Percentiles rank a stretch among this genome's conserved stretches.
Evolutionary conservation across 2,797 vertebrate genomes (phyloP).

Genomic region (Miichthys miiuy): DNA sequence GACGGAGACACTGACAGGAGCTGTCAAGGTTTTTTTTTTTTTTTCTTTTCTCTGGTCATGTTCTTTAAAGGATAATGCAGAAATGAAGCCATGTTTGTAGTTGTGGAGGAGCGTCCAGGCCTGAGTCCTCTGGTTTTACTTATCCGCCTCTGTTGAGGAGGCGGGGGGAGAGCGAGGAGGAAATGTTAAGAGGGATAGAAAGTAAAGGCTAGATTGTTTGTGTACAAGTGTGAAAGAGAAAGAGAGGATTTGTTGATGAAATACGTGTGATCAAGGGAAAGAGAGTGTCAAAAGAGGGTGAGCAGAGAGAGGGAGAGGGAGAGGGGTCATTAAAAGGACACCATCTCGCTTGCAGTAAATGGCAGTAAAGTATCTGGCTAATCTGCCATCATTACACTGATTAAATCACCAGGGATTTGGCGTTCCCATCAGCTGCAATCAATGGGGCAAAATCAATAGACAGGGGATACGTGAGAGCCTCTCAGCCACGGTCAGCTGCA

Average conservation of each 20-base stretch:
- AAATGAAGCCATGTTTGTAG: slow-evolving; percentile 45
- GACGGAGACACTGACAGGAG: slow-evolving; percentile 71
- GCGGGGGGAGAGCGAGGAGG: neutral
- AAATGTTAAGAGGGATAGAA: slow-evolving; percentile 1
- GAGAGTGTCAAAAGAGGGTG: slow-evolving; percentile 56
- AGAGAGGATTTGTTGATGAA: slow-evolving; percentile 67
- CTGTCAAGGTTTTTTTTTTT: slow-evolving; percentile 57
- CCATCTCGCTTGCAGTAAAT: slow-evolving; percentile 81
- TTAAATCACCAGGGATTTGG: slow-evolving; percentile 87
- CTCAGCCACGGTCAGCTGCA: slow-evolving; percentile 63
- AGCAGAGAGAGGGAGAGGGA: slow-evolving; percentile 63
- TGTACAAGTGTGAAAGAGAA: slow-evolving; percentile 62
- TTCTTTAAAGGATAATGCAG: slow-evolving; percentile 51
- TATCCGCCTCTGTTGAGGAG: slow-evolving; percentile 33
- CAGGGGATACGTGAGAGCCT: slow-evolving; percentile 76
- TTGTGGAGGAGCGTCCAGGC: neutral
- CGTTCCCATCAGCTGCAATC: slow-evolving; percentile 86
- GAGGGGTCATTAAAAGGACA: slow-evolving; percentile 87
- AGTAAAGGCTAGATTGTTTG: slow-evolving; percentile 34
- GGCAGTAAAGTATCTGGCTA: slow-evolving; percentile 86
- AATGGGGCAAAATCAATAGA: slow-evolving; percentile 86
- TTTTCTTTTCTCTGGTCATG: slow-evolving; percentile 4
- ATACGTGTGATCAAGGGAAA: slow-evolving; percentile 61
- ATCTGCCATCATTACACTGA: slow-evolving; percentile 87
- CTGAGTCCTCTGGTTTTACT: slow-evolving; percentile 54